Evolutionary conservation across 2,113 vertebrate species (phyloP), one percentile per base, ranked within the genome.

Genomic region (Gobio gobio): DNA sequence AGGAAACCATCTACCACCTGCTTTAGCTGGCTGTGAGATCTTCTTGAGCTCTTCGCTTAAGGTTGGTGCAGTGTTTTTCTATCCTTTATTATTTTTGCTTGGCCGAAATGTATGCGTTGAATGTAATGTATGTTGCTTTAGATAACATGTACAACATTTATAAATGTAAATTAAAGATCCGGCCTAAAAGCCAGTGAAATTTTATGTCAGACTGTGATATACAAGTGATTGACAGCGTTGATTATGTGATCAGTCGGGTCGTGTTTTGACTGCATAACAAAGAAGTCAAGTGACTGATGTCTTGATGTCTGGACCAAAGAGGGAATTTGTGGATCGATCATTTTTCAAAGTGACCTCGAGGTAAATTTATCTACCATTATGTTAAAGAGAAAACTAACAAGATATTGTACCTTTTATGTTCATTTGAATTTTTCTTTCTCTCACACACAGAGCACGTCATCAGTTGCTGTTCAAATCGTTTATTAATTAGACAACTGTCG

Each of bases 1-100:
- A 49, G n/a, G 72, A 74, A 74, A 74, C 43, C 72, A 49, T 24
- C 43, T 74, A 47, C 70, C 70, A 74, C 70, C 70, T 74, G 70
- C 43, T 74, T 74, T 43, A 24, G n/a, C 12, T 13, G 22, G 22
- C 43, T 49, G 43, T 24, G 72, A 47, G 43, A 74, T 74, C 10
- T 73, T 73, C 40, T 4, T 16, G 43, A 74, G 43, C 13, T 74
- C 43, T 49, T 74, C n/a, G 13, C 43, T 47, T 74, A 14, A 74
- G 43, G 13, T 74, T 7, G 72, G n/a, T 16, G 20, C 70, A 14
- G n/a, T 24, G 70, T 13, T 59, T n/a, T 47, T 47, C 40, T 73
- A 8, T 14, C 20, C 22, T 73, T 6, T 73, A 7, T 47, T 22
- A 14, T 24, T 40, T 20, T n/a, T 43, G 20, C 66, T 22, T 43